These are phyloP conservation scores for Rhea americana DNA, from an alignment of 2,113 vertebrate species.

Conservation along the genomic window DNA sequence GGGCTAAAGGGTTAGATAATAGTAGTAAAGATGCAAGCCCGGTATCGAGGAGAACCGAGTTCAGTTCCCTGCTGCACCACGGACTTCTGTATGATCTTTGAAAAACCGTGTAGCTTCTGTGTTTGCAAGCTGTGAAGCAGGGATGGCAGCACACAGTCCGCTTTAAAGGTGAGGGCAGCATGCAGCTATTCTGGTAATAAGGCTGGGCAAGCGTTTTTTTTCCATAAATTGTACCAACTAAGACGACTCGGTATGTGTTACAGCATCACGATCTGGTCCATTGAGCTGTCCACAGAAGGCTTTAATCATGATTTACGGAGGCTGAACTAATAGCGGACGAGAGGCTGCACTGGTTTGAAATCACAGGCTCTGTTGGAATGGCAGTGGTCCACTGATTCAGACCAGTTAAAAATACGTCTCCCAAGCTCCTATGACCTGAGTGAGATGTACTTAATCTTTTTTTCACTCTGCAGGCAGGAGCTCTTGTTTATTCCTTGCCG, in stretches of 20 bases:
- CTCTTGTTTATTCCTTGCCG: slow-evolving; percentile 11
- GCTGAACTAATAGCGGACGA: background rate
- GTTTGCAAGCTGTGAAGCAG: background rate
- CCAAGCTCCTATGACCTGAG: background rate
- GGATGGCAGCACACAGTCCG: background rate
- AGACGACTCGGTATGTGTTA: background rate
- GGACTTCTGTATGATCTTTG: background rate
- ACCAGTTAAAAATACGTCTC: background rate
- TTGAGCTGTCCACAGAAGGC: background rate
- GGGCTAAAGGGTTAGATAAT: background rate
- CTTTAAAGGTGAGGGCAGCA: background rate
- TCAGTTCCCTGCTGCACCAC: background rate
- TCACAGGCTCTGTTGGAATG: background rate
- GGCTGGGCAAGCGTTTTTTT: background rate
- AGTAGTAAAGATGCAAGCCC: background rate
- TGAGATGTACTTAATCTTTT: slow-evolving; percentile 21
- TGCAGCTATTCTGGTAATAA: background rate
- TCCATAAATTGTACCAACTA: background rate
- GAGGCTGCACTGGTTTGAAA: background rate
- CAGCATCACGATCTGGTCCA: background rate
- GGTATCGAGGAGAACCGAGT: background rate
- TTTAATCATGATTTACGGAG: background rate
- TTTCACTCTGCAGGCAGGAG: background rate
- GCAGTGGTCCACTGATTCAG: background rate
- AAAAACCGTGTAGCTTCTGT: background rate